These are phyloP conservation scores for Caenorhabditis becei DNA, from an alignment of 2,888 invertebrate genomes.

Conservation along the genomic window DNA sequence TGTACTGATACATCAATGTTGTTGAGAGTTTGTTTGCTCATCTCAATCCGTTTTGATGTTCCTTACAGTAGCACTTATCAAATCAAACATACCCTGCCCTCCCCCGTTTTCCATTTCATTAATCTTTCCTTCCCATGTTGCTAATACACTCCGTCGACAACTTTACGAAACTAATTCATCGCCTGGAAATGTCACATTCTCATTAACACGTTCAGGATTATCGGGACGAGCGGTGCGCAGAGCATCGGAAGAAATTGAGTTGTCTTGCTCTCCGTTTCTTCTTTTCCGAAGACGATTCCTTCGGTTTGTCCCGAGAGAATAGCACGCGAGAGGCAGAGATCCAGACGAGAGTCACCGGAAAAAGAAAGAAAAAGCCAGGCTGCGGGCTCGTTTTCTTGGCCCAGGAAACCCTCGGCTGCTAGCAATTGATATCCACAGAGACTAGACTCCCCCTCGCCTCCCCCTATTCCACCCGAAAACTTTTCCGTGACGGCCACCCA, in stretches of 20 bases:
- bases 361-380: slow-evolving; percentile 35
- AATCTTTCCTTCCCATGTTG: slow-evolving; percentile 12
- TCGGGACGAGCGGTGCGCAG: slow-evolving; percentile 9
- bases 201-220: slow-evolving; percentile 44
- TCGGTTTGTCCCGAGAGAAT: slow-evolving; percentile 23
- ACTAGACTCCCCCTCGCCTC: background rate
- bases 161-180: background rate
- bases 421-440: slow-evolving; percentile 59
- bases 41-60: slow-evolving; percentile 28
- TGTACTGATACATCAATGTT: slow-evolving; percentile 13
- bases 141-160: slow-evolving; percentile 16
- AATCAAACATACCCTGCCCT: slow-evolving; percentile 37
- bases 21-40: slow-evolving; percentile 41
- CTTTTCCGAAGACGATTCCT: slow-evolving; percentile 12
- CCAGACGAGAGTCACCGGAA: slow-evolving; percentile 49
- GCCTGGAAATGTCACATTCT: slow-evolving; percentile 46
- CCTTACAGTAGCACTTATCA: slow-evolving; percentile 32
- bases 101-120: background rate
- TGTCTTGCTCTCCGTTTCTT: slow-evolving; percentile 15
- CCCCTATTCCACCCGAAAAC: background rate
- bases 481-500: slow-evolving; percentile 25
- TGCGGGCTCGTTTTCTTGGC: slow-evolving; percentile 54
- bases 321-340: slow-evolving; percentile 25
- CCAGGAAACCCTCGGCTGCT: slow-evolving; percentile 40
- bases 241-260: slow-evolving; percentile 43